Evolutionary conservation across 2,888 invertebrate species (phyloP).

Genomic region (Diloba caeruleocephala): DNA sequence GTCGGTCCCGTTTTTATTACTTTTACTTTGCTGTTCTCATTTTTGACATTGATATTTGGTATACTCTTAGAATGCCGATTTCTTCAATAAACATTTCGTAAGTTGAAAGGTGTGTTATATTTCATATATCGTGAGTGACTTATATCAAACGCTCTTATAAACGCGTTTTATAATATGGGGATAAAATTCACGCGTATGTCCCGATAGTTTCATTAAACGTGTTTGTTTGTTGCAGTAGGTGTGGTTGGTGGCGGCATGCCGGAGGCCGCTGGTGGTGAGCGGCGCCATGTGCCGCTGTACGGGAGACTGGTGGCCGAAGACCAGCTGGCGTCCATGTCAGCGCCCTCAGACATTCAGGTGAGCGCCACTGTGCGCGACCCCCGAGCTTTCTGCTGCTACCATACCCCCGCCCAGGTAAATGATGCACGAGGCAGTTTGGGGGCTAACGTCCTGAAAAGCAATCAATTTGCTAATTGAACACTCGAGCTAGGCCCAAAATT

Average conservation of each 20-base stretch:
- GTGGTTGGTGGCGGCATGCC: slow-evolving; percentile 84
- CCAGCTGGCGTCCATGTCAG: slow-evolving; percentile 91
- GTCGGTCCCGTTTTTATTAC: no score
- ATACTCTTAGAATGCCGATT: no score
- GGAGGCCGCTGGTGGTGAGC: slow-evolving; percentile 83
- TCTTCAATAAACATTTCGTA: no score
- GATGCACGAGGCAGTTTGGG: slow-evolving; percentile 87
- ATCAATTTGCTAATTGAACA: slow-evolving; percentile 31
- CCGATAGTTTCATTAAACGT: not conserved
- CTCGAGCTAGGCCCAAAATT: slow-evolving; percentile 7
- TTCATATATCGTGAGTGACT: no score
- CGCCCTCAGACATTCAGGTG: slow-evolving; percentile 91
- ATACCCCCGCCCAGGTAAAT: slow-evolving; percentile 85
- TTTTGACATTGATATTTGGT: no score
- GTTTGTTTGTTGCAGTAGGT: slow-evolving; percentile 79
- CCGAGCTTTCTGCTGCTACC: slow-evolving; percentile 88
- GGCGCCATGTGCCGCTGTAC: slow-evolving; percentile 95
- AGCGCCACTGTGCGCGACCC: slow-evolving; percentile 87
- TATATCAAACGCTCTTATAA: no score
- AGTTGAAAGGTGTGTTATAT: no score
- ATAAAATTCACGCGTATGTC: not conserved
- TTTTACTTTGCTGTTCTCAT: no score
- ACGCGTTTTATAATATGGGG: no score
- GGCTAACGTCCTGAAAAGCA: slow-evolving; percentile 48
- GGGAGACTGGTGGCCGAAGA: slow-evolving; percentile 97